Conservation (phyloP, 2,113 vertebrate genomes). For the Sceloporus undulatus region DNA sequence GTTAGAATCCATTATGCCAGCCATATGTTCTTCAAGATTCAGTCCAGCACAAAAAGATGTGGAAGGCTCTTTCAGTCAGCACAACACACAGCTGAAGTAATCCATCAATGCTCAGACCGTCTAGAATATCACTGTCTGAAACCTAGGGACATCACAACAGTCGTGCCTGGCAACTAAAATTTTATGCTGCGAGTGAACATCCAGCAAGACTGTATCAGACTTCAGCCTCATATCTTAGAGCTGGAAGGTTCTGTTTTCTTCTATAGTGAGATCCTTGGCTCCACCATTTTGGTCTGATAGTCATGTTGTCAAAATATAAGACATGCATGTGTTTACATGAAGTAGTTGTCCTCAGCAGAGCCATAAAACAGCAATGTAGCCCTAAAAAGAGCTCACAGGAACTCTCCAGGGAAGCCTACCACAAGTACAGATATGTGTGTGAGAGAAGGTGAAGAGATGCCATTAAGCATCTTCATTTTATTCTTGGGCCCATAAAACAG, state of each 20-base stretch:
- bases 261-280: background rate
- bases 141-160: background rate
- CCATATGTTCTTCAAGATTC: constrained; percentile 54
- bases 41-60: constrained; percentile 38
- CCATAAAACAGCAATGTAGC: background rate
- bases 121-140: background rate
- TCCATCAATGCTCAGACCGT: constrained; percentile 39
- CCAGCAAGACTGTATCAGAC: background rate
- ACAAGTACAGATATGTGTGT: too few species aligned
- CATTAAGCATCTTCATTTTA: too few species aligned
- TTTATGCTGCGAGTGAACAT: background rate
- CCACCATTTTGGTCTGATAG: background rate
- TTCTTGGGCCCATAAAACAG: too few species aligned
- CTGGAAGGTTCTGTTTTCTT: background rate
- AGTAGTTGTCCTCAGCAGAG: background rate
- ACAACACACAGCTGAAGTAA: constrained; percentile 14
- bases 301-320: background rate
- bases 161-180: background rate
- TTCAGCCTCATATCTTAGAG: background rate
- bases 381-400: background rate
- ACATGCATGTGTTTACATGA: background rate
- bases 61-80: constrained; percentile 34
- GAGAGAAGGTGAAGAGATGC: background rate
- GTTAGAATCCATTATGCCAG: constrained; percentile 57
- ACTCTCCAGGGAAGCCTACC: too few species aligned